Evolutionary conservation across 2,113 vertebrate genomes (phyloP).

Genomic region (Poeciliopsis occidentalis): DNA sequence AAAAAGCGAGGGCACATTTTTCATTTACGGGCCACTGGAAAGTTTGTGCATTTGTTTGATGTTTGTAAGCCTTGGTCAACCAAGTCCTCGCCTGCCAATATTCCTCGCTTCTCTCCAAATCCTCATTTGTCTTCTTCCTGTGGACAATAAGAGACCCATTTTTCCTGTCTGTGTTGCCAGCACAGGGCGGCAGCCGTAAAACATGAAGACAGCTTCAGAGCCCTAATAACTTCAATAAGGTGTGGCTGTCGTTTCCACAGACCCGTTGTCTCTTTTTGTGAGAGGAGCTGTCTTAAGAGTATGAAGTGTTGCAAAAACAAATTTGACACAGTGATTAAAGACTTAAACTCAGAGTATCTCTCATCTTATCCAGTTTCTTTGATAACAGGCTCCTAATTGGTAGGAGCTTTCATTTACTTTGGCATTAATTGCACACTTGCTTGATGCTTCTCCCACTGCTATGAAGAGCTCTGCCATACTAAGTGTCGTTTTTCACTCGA

Average conservation of each 20-base stretch:
- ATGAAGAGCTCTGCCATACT: conserved; percentile 36
- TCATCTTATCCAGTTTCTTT: conserved; percentile 39
- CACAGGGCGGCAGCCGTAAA: conserved; percentile 31
- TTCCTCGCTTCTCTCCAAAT: conserved; percentile 27
- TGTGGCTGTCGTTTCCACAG: conserved; percentile 2
- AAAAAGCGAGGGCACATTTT: conserved; percentile 7
- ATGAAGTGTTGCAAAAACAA: conserved; percentile 22
- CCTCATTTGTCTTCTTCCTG: conserved; percentile 39
- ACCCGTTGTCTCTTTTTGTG: conserved; percentile 1
- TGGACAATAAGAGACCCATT: conserved; percentile 14
- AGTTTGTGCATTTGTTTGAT: conserved; percentile 4
- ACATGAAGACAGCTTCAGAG: conserved; percentile 29
- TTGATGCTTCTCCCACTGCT: conserved; percentile 21
- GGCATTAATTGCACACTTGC: conserved; percentile 38
- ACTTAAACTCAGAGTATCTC: conserved; percentile 4
- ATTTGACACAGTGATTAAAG: conserved; percentile 42
- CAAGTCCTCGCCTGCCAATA: conserved; percentile 20
- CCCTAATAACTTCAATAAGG: conserved; percentile 24
- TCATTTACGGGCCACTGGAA: conserved; percentile 12
- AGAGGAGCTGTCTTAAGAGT: conserved; percentile 22
- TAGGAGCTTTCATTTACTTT: conserved; percentile 20
- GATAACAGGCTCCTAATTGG: conserved; percentile 43
- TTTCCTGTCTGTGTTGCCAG: background rate
- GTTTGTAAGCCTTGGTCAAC: conserved; percentile 26
- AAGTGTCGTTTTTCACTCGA: conserved; percentile 28